Percentiles rank a stretch among this genome's conserved stretches.
Evolutionary conservation across 2,797 vertebrate genomes (phyloP).

Genomic region (Chrysocyon brachyurus): DNA sequence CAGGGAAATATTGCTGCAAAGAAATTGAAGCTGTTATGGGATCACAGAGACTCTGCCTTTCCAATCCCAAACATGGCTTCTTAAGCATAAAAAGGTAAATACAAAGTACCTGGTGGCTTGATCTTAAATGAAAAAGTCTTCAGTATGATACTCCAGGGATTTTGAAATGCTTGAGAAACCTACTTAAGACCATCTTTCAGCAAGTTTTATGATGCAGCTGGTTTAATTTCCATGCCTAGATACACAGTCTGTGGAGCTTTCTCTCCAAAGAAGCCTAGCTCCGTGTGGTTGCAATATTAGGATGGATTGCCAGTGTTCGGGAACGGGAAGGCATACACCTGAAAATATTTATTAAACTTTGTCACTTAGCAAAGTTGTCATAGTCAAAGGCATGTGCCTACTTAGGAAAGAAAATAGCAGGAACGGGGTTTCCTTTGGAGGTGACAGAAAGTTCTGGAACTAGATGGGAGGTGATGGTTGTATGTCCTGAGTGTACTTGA

Average conservation of each 20-base stretch:
- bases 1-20: background rate
- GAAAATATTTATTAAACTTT: conserved; percentile 50
- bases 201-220: conserved; percentile 53
- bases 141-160: background rate
- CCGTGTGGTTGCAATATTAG: background rate
- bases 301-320: conserved; percentile 1
- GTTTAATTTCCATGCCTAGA: conserved; percentile 2
- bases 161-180: conserved; percentile 48
- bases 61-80: background rate
- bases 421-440: background rate
- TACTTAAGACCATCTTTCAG: background rate
- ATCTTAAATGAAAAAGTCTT: background rate
- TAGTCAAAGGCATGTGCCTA: background rate
- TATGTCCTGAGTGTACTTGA: background rate
- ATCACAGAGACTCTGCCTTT: conserved; percentile 41
- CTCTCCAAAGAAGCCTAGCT: conserved; percentile 54
- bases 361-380: conserved; percentile 45
- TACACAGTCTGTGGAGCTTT: background rate
- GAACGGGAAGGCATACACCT: background rate
- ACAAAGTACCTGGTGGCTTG: background rate
- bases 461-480: accelerated
- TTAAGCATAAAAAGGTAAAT: background rate
- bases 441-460: background rate
- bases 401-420: background rate
- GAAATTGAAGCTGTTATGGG: background rate